Base-by-base conservation (phyloP, 2,888 invertebrate genomes). In the Macrostomum cliftonense region DNA sequence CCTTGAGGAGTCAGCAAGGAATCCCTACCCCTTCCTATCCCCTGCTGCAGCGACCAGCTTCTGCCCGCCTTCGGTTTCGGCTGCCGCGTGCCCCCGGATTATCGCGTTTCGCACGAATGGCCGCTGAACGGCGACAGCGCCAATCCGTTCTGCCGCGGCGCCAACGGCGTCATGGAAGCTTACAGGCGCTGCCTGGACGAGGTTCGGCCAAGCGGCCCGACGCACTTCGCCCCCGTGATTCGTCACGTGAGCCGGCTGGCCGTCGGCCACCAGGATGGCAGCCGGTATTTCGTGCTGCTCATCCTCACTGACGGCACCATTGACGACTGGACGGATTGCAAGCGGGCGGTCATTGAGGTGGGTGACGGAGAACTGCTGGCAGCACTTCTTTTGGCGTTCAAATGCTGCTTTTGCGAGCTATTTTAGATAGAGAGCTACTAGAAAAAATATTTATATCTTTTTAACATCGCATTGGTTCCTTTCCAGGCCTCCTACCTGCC, bases 61-160 rank as follows among this genome's bases (percentile, higher is more conserved):
- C 75, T 75, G 55, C 74, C 74, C n/a, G 72, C 71, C 4, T 63
- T 75, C 42, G 75, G 75, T 2, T 75, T 76, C 61, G 75, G 75
- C 19, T 75, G 74, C 1, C 66, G 72, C 54, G 57, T 75, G 45
- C 73, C 74, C 14, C 71, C 71, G 0, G 62, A 71, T 51, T 71
- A 70, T 11, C 53, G 54, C 19, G 73, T 75, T 1, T 72, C 71
- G 12, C 75, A 76, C 56, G 73, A 75, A 54, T 73, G 73, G 58
- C 67, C 70, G 39, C 54, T 74, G 68, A 78, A 76, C 61, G 67
- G 75, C 53, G 68, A 74, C 55, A 68, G 72, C 0, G 62, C 63
- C 28, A 74, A 75, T 61, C 76, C 77, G 1, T 75, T 71, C 56
- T 69, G 68, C 47, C 50, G 57, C 21, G 67, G 67, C n/a, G 56